Evolutionary conservation across 2,888 invertebrate genomes (phyloP).

Genomic region (Pterostichus madidus): DNA sequence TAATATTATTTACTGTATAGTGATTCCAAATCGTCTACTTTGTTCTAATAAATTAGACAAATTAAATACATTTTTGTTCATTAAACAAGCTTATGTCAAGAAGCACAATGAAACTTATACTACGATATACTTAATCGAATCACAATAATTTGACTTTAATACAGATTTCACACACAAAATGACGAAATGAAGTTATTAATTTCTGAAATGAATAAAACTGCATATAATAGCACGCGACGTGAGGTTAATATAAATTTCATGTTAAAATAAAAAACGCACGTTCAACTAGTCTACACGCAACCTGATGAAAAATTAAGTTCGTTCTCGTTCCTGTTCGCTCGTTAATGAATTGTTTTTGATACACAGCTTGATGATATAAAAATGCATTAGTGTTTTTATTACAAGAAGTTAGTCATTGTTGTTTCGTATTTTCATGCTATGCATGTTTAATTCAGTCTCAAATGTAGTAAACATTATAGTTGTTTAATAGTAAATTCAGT

Average conservation of each 20-base stretch:
- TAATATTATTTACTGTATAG: no score
- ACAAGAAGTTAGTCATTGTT: not conserved
- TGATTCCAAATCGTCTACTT: no score
- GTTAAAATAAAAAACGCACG: conserved; percentile 23
- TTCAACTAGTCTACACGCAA: conserved; percentile 18
- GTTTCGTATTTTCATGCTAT: no score
- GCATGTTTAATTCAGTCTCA: no score
- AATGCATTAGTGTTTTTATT: conserved; percentile 37
- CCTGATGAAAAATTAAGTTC: conserved; percentile 24
- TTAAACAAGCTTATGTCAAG: no score
- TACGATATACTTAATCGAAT: not conserved
- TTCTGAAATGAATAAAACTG: conserved; percentile 21
- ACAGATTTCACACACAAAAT: not conserved
- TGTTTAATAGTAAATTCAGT: no score
- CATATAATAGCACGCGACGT: conserved; percentile 1
- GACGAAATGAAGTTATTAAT: conserved; percentile 29
- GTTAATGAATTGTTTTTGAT: conserved; percentile 14
- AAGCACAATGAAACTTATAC: no score
- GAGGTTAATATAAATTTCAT: not conserved
- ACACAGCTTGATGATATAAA: conserved; percentile 22
- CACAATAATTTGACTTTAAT: not conserved
- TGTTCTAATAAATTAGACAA: no score
- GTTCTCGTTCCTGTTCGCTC: conserved; percentile 1
- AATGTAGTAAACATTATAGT: no score
- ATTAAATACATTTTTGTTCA: no score